Evolutionary conservation across 2,113 vertebrate species (phyloP).

Genomic region (Prietella phreatophila): DNA sequence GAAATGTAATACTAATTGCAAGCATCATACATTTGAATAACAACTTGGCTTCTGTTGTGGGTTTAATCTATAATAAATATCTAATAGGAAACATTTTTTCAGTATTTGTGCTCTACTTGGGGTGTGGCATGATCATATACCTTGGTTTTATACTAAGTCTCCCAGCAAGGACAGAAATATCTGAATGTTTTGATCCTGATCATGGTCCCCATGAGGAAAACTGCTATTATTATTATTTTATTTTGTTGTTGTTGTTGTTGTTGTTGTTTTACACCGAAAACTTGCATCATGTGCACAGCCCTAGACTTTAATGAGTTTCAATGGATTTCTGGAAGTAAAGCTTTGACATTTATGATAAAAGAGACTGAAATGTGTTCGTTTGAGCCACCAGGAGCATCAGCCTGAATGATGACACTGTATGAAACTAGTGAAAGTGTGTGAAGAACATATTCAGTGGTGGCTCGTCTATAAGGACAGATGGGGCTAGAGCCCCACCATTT

Average conservation of each 20-base stretch:
- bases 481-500: not conserved
- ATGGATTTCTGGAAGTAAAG: not conserved
- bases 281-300: too few relatives aligned
- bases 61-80: not conserved
- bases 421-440: not conserved
- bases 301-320: not conserved
- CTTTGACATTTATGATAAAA: not conserved
- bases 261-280: too few relatives aligned
- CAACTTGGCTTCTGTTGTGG: not conserved
- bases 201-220: not conserved
- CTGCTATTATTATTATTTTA: too few relatives aligned
- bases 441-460: not conserved
- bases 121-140: not conserved
- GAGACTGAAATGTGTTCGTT: not conserved
- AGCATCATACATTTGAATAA: not conserved
- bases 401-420: slow-evolving; percentile 6
- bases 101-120: not conserved
- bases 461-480: not conserved
- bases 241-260: not conserved
- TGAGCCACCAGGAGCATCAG: slow-evolving; percentile 18
- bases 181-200: not conserved
- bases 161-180: not conserved
- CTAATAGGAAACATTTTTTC: not conserved
- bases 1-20: not conserved
- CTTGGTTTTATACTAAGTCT: not conserved